Conservation (phyloP, 2,113 vertebrate species). For the Pterocles orientalis region DNA sequence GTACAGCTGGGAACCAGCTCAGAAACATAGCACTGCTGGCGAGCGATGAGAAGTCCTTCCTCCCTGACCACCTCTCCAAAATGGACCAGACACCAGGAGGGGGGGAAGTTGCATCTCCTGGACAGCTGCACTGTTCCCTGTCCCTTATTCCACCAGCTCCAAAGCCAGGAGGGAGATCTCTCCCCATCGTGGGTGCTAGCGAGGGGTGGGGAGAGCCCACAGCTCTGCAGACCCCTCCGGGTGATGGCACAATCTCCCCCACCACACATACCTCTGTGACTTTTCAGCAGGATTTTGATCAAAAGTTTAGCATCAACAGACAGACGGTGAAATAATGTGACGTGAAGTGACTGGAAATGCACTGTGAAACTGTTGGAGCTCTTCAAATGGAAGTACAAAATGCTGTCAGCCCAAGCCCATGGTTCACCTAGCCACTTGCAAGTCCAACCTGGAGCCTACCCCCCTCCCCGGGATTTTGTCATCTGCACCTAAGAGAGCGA, state of each 20-base stretch:
- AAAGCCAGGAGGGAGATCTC: not conserved
- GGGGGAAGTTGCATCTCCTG: not conserved
- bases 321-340: not conserved
- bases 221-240: not conserved
- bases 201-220: not conserved
- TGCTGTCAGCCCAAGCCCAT: not conserved
- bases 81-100: not conserved
- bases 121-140: not conserved
- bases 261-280: rapidly evolving
- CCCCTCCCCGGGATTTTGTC: not conserved
- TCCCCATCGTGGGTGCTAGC: not conserved
- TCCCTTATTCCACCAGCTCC: not conserved
- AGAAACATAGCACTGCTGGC: not conserved
- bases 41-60: not conserved
- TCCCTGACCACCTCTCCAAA: not conserved
- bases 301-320: constrained; percentile 25
- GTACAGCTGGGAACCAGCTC: not conserved
- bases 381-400: not conserved
- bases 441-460: not conserved
- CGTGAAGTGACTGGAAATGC: not conserved
- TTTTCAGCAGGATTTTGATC: not conserved
- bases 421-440: not conserved
- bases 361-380: not conserved
- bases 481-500: not conserved
- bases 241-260: not conserved